Evolutionary conservation across 2,888 invertebrate species (phyloP), one percentile per base, ranked within the genome.

Genomic region (Onchidella celtica): DNA sequence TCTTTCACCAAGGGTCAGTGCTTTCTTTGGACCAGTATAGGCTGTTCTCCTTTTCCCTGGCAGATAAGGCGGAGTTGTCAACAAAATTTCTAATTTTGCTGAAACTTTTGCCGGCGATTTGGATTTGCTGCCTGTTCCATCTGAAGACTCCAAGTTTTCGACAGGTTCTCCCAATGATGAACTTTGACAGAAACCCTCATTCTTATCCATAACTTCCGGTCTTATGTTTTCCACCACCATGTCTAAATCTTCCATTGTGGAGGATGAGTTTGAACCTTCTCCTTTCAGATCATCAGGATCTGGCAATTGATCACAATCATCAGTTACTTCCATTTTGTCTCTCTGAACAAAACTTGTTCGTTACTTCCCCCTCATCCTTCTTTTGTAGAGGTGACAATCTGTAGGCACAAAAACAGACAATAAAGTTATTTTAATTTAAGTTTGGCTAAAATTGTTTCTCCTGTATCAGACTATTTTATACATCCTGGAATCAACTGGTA

Each of bases 1-100:
- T 57, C 72, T 47, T 72, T 72, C 72, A n/a, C 57, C 32, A 1
- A 72, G 55, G 9, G 72, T 55, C 27, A 69, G 40, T 3, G 40
- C 47, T 24, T 69, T 69, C 40, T 69, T 69, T 69, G 65, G 65
- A 9, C 29, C 68, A 38, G 24, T 68, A 24, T 24, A 32, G n/a
- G 68, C 36, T 34, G 36, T 24, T 34, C 38, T 68, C 36, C 38
- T 68, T 14, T 68, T 68, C 36, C 24, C 68, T n/a, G 68, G 68
- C 3, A 68, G 4, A 2, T 68, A 1, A 34, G 68, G 36, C 24
- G 68, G 34, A 24, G 68, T 38, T 36, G 68, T 65, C 65, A 65
- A 21, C 21, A 65, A 32, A 38, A 24, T 40, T 68, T 9, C 24
- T 24, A 68, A 2, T 38, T 38, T 24, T n/a, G 38, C 36, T n/a